A percentile compares a stretch with the other conserved stretches of the same genome.
These are phyloP conservation scores for Lutjanus erythropterus DNA, from an alignment of 2,113 vertebrate species.

Conservation along the genomic window DNA sequence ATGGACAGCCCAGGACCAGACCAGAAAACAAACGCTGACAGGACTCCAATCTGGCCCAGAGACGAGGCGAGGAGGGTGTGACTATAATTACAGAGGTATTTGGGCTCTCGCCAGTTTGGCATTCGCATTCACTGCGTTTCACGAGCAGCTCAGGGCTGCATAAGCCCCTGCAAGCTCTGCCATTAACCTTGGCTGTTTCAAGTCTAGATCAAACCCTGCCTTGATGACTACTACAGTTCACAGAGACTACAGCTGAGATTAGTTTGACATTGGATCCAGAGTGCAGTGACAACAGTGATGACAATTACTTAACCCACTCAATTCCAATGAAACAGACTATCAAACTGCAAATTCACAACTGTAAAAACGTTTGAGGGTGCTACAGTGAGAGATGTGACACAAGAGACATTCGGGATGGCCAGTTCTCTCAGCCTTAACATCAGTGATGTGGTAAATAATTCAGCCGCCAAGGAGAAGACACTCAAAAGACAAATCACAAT, in stretches of 20 bases:
- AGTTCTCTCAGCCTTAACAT: slow-evolving; percentile 15
- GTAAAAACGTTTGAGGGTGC: background rate
- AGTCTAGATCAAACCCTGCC: slow-evolving; percentile 57
- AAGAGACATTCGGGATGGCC: background rate
- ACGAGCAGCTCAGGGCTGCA: slow-evolving; percentile 63
- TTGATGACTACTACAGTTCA: slow-evolving; percentile 44
- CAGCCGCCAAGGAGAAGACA: slow-evolving; percentile 16
- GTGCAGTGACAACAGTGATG: slow-evolving; percentile 15
- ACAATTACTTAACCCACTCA: slow-evolving; percentile 17
- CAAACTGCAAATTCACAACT: slow-evolving; percentile 7
- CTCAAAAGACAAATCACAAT: background rate
- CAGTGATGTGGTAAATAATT: slow-evolving; percentile 48
- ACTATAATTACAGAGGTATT: slow-evolving; percentile 81
- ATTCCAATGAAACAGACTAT: slow-evolving; percentile 7
- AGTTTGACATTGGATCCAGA: slow-evolving; percentile 30
- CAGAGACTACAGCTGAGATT: slow-evolving; percentile 39
- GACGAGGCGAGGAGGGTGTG: slow-evolving; percentile 69
- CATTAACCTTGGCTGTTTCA: slow-evolving; percentile 72
- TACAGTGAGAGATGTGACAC: slow-evolving; percentile 5
- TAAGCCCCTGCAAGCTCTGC: slow-evolving; percentile 56
- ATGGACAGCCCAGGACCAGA: slow-evolving; percentile 54
- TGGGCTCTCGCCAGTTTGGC: slow-evolving; percentile 70
- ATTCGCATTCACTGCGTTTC: slow-evolving; percentile 60
- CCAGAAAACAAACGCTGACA: slow-evolving; percentile 76
- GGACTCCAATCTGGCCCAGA: slow-evolving; percentile 69